Base-by-base conservation (phyloP, 2,888 invertebrate species). In the Carterocephalus palaemon region DNA sequence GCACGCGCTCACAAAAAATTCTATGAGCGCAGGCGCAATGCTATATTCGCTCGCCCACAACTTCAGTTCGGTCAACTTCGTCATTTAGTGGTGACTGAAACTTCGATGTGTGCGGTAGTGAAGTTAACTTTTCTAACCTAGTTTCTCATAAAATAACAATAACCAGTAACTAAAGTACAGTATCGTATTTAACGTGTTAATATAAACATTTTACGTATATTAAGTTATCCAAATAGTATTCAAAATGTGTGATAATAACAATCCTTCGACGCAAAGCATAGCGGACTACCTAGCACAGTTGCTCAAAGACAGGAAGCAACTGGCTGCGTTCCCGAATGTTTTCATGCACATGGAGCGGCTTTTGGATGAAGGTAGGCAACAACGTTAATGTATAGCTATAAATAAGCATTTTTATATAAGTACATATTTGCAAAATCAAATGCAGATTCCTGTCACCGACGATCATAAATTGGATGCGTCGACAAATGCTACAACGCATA, bases 201-300 rank as follows among this genome's bases (percentile, higher is more conserved):
- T 67, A 70, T 65, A 77, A 70, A 76, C 76, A 73, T 80, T 79
- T 79, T 69, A 71, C 83, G 85, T 86, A 82, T 69, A 70, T 61
- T 65, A 67, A 75, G 75, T 81, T 83, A 53, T 72, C 61, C 66
- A 73, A 67, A 72, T 67, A 64, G 69, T 71, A 78, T 69, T 75
- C 79, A 87, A 77, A 78, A 88, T 88, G 88, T 86, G 87, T 83
- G 88, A 88, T 78, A 83, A 77, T 79, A 86, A 74, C 78, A 85
- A 74, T 83, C 90, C 92, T 71, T 94, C 93, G 83, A 96, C 96
- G 88, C 96, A 96, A 88, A 96, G 96, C 90, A 95, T 96, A 90
- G 97, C 99, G 89, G 99, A 99, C 90, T 99, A 99, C 91, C 92
- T 99, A 91, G 98, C 99, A 84, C 99, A 99, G 90, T 92, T 99